These are phyloP conservation scores for Caenorhabditis zanzibari DNA, from an alignment of 2,888 invertebrate genomes.

Conservation along the genomic window DNA sequence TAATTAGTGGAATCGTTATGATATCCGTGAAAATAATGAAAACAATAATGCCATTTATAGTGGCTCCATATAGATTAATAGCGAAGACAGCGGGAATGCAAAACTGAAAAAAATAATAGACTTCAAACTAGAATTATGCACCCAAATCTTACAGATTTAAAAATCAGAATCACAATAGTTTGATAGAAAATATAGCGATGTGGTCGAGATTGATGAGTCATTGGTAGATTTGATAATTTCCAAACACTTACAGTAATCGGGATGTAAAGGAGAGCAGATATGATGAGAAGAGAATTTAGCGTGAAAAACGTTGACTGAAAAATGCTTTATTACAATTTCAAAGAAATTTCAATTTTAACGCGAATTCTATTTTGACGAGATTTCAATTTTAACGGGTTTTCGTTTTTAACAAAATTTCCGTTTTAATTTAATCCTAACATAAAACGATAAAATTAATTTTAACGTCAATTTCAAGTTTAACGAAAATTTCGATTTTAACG, in stretches of 20 bases:
- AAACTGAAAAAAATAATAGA: not conserved
- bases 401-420: too few relatives aligned
- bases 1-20: not conserved
- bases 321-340: too few relatives aligned
- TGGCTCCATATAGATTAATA: too few relatives aligned
- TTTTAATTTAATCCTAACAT: too few relatives aligned
- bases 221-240: slow-evolving; percentile 7
- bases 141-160: slow-evolving; percentile 1
- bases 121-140: too few relatives aligned
- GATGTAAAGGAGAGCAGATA: slow-evolving; percentile 17
- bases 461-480: too few relatives aligned
- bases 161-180: not conserved
- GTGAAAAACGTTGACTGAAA: slow-evolving; percentile 9
- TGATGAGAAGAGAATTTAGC: not conserved
- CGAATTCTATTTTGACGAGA: too few relatives aligned
- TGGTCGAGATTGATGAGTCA: not conserved
- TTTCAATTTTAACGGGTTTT: too few relatives aligned
- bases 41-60: not conserved
- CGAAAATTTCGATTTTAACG: too few relatives aligned
- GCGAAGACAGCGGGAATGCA: not conserved
- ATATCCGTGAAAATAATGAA: not conserved
- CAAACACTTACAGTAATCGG: slow-evolving; percentile 16
- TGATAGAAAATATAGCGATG: slow-evolving; percentile 24
- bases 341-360: too few relatives aligned
- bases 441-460: too few relatives aligned